Base-by-base conservation (phyloP, 2,113 vertebrate genomes). In the Cyphomyrus plagiostoma region DNA sequence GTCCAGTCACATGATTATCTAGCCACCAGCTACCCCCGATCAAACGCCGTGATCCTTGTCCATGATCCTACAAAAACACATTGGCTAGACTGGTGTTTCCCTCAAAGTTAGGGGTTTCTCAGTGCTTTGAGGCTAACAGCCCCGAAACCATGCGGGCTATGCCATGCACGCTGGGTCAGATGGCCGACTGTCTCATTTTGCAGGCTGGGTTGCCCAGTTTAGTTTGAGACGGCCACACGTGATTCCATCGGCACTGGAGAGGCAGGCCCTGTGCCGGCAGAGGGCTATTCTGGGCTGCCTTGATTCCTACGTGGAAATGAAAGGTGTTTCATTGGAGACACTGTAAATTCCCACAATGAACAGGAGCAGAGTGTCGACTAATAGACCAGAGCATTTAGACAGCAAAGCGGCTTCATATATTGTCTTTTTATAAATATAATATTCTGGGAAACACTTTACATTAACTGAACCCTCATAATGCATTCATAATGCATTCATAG, bases 161-260 rank as follows among this genome's bases (percentile, higher is more conserved):
- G 89, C 87, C 23, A 42, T 70, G 91, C 45, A 93, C 92, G 92
- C 46, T 0, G 80, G 88, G 35, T 89, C 93, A 91, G 91, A 90
- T 91, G 92, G 83, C 82, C 8, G 88, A 66, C 39, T 7, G 88
- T 82, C 90, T 85, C 88, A 77, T 92, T 90, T 93, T 92, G 92
- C 92, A 89, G 58, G 92, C 88, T 92, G 92, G 90, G 90, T 84
- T 74, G 90, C 88, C 93, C 89, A 58, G 56, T 92, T 91, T 92
- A 92, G 86, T 89, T 77, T 88, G 39, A 46, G 77, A 74, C 10
- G 62, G 86, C 86, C 11, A 39, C 42, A 21, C 88, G 77, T 89
- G 53, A 30, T 46, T 50, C 1, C 52, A 49, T 50, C 6, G 74
- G 77, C 66, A 85, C 89, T 56, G 1, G 17, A 45, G 89, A 30